A percentile compares a stretch with the other conserved stretches of the same genome.
Conservation (phyloP, 1,140 invertebrate genomes). For the Drosophila varians region DNA sequence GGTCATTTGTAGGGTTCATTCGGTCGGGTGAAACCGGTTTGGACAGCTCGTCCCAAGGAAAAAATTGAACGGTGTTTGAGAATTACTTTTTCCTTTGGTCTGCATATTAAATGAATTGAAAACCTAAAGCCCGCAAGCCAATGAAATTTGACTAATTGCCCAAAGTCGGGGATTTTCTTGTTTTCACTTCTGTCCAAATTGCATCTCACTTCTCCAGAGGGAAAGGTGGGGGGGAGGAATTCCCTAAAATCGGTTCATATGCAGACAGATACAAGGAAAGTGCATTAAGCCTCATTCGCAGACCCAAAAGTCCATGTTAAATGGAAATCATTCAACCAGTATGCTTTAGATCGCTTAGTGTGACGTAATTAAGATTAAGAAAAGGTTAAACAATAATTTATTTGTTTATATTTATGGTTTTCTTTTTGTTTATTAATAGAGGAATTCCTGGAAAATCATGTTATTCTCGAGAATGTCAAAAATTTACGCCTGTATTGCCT, state of each 20-base stretch:
- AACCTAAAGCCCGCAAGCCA: constrained; percentile 16
- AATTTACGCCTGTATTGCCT: background rate
- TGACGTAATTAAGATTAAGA: background rate
- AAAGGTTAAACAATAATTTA: background rate
- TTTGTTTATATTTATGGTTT: background rate
- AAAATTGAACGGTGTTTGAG: background rate
- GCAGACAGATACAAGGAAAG: constrained; percentile 66
- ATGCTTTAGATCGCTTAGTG: constrained; percentile 1
- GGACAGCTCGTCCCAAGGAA: background rate
- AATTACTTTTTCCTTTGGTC: background rate
- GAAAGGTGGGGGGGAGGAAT: too few relatives aligned
- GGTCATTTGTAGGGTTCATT: constrained; percentile 10
- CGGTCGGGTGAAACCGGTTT: background rate
- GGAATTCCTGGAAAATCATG: background rate
- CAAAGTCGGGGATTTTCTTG: constrained; percentile 4
- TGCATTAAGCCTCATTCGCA: constrained; percentile 47
- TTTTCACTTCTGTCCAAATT: constrained; percentile 18
- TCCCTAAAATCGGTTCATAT: constrained; percentile 36
- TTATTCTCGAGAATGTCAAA: background rate
- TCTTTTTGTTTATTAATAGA: constrained; percentile 4
- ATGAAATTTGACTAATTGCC: constrained; percentile 63
- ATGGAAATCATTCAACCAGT: constrained; percentile 19
- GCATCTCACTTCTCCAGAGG: constrained; percentile 26
- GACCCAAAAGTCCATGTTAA: constrained; percentile 39
- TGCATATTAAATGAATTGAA: constrained; percentile 9